Evolutionary conservation across 2,113 vertebrate species (phyloP).

Genomic region (Tragelaphus scriptus): DNA sequence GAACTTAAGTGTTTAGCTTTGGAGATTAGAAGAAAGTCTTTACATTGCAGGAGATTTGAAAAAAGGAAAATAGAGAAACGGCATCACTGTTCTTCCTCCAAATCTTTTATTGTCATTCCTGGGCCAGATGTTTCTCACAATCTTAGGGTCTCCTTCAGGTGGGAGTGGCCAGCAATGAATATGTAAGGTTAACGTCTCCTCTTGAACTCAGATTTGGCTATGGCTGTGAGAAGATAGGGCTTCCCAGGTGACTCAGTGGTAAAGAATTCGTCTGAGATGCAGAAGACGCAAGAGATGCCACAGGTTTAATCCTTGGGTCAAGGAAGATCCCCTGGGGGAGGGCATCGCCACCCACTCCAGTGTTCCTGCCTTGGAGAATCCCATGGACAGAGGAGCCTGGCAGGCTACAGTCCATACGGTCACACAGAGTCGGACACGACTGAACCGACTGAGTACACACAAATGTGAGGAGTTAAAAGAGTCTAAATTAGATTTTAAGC

Average conservation of each 20-base stretch:
- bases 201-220: not conserved
- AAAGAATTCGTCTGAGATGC: not conserved
- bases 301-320: not conserved
- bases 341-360: not conserved
- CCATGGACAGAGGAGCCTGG: not conserved
- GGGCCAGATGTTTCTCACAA: not conserved
- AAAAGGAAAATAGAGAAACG: not conserved
- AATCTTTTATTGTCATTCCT: not conserved
- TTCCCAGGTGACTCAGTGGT: not conserved
- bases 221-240: not conserved
- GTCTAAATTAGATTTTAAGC: not conserved
- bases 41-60: not conserved
- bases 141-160: not conserved
- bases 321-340: not conserved
- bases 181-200: not conserved
- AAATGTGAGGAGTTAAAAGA: not conserved
- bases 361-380: not conserved
- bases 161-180: too few relatives aligned
- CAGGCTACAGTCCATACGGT: not conserved
- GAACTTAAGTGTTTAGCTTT: not conserved
- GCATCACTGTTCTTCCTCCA: not conserved
- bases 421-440: accelerated
- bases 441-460: not conserved
- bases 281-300: not conserved
- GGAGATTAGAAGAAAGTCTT: not conserved